Conservation (phyloP, 1,140 invertebrate species). For the Polypedilum pembai region DNA sequence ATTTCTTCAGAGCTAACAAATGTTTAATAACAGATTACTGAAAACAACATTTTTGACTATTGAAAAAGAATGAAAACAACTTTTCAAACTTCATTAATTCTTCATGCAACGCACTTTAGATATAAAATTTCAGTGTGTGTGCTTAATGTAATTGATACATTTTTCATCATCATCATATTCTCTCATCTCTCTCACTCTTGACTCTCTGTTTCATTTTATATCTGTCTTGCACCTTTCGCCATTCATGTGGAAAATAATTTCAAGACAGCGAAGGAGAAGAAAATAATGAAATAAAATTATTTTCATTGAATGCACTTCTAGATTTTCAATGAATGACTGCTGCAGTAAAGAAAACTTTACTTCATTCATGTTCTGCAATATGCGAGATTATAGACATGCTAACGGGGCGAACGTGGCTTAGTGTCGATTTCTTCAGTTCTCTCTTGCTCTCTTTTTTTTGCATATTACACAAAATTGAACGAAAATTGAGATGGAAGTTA, state of each 20-base stretch:
- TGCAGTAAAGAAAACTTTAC: neutral
- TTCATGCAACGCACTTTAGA: neutral
- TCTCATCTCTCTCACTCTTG: neutral
- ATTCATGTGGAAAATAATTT: constrained; percentile 8
- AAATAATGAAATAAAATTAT: neutral
- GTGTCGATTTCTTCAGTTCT: neutral
- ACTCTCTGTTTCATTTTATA: neutral
- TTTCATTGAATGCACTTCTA: constrained; percentile 12
- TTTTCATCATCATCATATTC: neutral
- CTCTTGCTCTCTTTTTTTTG: neutral
- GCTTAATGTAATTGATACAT: constrained; percentile 8
- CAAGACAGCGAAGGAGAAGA: neutral
- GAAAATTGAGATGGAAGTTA: neutral
- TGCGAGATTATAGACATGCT: neutral
- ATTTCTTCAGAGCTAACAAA: neutral
- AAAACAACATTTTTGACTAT: neutral
- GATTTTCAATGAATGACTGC: constrained; percentile 4
- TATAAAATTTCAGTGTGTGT: constrained; percentile 6
- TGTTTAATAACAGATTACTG: neutral
- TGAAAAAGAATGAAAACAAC: too few species aligned
- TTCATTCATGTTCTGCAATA: neutral
- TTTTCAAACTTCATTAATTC: neutral
- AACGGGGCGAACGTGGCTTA: neutral
- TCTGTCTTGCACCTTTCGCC: neutral
- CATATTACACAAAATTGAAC: neutral